Conservation (phyloP, 1,140 invertebrate genomes). For the Heliconius hermathena region DNA sequence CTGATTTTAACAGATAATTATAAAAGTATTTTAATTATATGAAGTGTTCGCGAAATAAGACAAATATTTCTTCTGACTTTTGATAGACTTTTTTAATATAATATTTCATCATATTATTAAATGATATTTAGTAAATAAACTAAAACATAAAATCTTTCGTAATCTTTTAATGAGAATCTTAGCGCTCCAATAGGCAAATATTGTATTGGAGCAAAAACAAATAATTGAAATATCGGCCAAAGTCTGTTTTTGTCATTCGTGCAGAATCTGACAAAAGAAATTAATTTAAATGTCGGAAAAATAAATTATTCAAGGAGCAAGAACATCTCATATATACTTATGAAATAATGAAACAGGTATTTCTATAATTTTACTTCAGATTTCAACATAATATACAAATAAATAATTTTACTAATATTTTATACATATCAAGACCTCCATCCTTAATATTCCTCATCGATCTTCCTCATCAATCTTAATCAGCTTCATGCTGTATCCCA, state of each 20-base stretch:
- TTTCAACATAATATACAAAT: background rate
- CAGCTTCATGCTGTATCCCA: no score
- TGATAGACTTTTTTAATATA: no score
- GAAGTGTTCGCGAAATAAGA: background rate
- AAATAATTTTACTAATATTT: no score
- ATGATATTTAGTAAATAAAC: background rate
- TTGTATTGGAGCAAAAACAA: constrained; percentile 1
- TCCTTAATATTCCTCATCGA: background rate
- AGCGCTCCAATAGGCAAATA: constrained; percentile 10
- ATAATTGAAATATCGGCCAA: constrained; percentile 9
- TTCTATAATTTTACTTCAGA: background rate
- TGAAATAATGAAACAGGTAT: background rate
- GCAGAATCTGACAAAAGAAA: constrained; percentile 1
- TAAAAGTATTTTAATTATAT: constrained; percentile 1
- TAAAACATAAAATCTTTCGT: background rate
- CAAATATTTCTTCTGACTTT: background rate
- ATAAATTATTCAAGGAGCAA: background rate
- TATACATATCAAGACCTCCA: background rate
- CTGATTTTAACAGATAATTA: background rate
- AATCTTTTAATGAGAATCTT: background rate
- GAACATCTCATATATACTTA: background rate
- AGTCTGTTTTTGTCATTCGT: constrained; percentile 1
- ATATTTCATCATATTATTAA: background rate
- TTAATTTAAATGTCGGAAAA: background rate
- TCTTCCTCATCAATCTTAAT: no score